Percentiles rank a stretch among this genome's conserved stretches.
Evolutionary conservation across 2,797 vertebrate genomes (phyloP).

Genomic region (Lagodon rhomboides): DNA sequence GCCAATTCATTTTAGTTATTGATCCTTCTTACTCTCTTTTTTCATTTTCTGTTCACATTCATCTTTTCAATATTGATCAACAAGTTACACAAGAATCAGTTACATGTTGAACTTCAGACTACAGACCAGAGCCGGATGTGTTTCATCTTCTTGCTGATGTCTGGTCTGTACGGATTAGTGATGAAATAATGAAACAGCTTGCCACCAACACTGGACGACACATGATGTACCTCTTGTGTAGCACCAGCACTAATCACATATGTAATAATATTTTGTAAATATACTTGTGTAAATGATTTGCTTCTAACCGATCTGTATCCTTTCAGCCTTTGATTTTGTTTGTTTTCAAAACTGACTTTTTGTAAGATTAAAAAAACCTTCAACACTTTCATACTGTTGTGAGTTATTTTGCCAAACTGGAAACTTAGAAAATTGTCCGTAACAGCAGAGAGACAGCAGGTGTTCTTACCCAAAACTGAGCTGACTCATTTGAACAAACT

Average conservation of each 20-base stretch:
- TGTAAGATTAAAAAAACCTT: conserved; percentile 51
- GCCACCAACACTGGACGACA: conserved; percentile 45
- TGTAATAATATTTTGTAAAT: conserved; percentile 69
- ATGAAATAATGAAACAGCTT: conserved; percentile 14
- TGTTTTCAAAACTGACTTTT: conserved; percentile 68
- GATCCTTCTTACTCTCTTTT: neutral
- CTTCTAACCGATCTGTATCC: conserved; percentile 49
- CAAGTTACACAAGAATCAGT: neutral
- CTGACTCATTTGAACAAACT: neutral
- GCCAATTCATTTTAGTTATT: neutral
- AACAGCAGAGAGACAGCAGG: neutral
- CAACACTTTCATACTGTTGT: neutral
- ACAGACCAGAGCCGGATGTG: neutral
- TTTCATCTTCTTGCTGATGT: conserved; percentile 19
- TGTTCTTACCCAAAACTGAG: neutral
- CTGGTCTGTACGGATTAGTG: neutral
- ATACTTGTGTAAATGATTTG: conserved; percentile 55
- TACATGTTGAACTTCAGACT: conserved; percentile 1
- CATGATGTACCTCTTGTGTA: conserved; percentile 55
- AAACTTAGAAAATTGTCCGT: neutral
- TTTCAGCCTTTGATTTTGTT: conserved; percentile 53
- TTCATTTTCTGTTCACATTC: neutral
- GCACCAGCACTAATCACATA: conserved; percentile 38
- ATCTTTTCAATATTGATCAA: neutral
- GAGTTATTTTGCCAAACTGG: neutral